A percentile compares a stretch with the other conserved stretches of the same genome.
Conservation (phyloP, 2,113 vertebrate species). For the Clarias batrachus region DNA sequence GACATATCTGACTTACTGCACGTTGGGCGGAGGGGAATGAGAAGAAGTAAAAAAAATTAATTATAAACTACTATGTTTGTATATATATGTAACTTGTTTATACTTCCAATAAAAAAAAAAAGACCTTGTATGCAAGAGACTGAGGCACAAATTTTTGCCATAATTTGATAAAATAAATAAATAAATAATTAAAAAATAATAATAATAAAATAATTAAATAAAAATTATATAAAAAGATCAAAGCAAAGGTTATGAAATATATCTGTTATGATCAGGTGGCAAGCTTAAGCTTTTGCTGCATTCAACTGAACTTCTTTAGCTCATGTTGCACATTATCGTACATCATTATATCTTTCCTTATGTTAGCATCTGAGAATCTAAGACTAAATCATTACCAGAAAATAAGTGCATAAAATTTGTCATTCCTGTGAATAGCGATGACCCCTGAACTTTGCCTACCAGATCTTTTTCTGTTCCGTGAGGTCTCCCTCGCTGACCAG, state of each 20-base stretch:
- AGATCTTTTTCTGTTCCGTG: slow-evolving; percentile 97
- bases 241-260: no score
- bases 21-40: no score
- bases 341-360: not conserved
- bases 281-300: not conserved
- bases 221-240: no score
- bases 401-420: not conserved
- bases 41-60: no score
- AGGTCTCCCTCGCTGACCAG: slow-evolving; percentile 96
- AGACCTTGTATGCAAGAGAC: no score
- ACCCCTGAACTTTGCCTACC: slow-evolving; percentile 66
- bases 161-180: no score
- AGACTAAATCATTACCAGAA: not conserved
- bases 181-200: no score
- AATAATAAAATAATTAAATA: no score
- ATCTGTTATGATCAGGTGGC: not conserved
- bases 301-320: not conserved
- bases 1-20: slow-evolving; percentile 98
- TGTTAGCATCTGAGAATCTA: not conserved
- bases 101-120: no score
- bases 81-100: no score
- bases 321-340: not conserved
- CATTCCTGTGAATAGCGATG: not conserved
- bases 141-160: no score
- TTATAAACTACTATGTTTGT: no score